These are phyloP conservation scores for Oreocharis arfaki DNA, from an alignment of 2,113 vertebrate species.

Conservation along the genomic window DNA sequence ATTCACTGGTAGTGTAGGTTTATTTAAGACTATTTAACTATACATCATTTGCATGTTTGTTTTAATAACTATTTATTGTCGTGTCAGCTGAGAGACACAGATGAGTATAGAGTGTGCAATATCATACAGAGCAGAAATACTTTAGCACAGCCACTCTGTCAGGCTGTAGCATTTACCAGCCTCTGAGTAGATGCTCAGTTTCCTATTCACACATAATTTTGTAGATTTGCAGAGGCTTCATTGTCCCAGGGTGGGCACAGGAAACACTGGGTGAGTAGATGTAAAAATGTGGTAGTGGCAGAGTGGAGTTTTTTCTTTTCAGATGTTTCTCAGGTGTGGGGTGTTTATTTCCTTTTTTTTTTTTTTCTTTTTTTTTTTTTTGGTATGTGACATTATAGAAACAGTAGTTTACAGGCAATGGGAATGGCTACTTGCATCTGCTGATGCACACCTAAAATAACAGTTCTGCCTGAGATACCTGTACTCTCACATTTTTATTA, in stretches of 20 bases:
- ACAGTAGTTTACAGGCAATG: neutral
- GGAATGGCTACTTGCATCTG: neutral
- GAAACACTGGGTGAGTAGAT: neutral
- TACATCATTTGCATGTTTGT: neutral
- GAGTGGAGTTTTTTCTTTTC: neutral
- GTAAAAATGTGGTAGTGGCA: neutral
- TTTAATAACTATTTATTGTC: conserved; percentile 7
- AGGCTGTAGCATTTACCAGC: neutral
- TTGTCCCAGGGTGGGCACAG: neutral
- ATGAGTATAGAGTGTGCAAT: neutral
- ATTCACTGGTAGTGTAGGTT: neutral
- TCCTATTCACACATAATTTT: neutral
- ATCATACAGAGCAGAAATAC: neutral
- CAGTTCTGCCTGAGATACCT: neutral
- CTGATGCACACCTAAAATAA: neutral
- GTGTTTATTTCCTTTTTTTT: neutral
- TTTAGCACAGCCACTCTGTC: neutral
- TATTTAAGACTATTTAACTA: neutral
- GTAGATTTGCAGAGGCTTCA: neutral
- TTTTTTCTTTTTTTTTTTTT: neutral
- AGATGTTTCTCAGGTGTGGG: neutral
- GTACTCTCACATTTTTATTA: neutral
- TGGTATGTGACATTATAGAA: neutral
- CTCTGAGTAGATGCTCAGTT: neutral
- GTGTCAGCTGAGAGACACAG: neutral